Evolutionary conservation across 2,113 vertebrate species (phyloP), one percentile per base, ranked within the genome.

Genomic region (Bostrychus sinensis): DNA sequence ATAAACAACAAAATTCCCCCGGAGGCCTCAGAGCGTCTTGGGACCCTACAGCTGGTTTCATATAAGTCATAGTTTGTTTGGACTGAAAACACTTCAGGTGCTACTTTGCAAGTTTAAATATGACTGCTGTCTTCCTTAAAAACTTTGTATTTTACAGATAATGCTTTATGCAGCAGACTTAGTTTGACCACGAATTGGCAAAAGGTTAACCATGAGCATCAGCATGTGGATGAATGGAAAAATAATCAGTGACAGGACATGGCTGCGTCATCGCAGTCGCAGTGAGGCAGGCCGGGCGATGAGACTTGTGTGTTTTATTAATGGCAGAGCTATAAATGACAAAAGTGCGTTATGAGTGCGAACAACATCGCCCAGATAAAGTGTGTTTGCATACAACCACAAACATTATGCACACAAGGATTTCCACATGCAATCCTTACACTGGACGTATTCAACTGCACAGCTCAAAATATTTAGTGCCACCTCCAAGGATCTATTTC

Each of bases 71-170:
- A 2, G 32, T 10, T 2, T 5, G 36, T 20, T 43, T 23, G 51
- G 26, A 4, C 5, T 1, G 55, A 46, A 28, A 51, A 28, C 48
- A 43, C 19, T 0, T 7, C 81, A 78, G 74, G 67, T 84, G 84
- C 71, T 80, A 67, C 70, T 86, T 78, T 82, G 73, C 76, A 80
- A 78, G 53, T 19, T 37, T 26, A n/a, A 34, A 5, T 36, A 62
- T 17, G n/a, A 3, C 14, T 55, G 28, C 37, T 55, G 59, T 20
- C 7, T 38, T 59, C 38, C 59, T n/a, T n/a, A n/a, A n/a, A n/a
- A n/a, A n/a, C n/a, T n/a, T n/a, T n/a, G n/a, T n/a, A n/a, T n/a
- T n/a, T n/a, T n/a, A n/a, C n/a, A n/a, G n/a, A n/a, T n/a, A n/a
- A n/a, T n/a, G n/a, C n/a, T n/a, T n/a, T n/a, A n/a, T n/a, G n/a